Conservation (phyloP, 2,888 invertebrate genomes). For the Thecophora atra region DNA sequence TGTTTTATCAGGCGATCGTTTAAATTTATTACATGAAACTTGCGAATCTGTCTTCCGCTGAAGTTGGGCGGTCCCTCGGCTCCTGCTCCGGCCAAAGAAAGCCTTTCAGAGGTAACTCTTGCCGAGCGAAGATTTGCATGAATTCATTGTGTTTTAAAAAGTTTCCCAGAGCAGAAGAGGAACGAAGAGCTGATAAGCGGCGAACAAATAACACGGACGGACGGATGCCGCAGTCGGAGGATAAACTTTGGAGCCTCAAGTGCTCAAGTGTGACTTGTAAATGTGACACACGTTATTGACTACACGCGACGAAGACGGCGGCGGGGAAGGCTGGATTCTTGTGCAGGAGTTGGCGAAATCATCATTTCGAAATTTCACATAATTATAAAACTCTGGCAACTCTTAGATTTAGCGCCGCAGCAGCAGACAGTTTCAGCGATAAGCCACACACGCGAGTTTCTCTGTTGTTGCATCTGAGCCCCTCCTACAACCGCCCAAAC, state of each 20-base stretch:
- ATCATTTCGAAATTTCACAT: neutral
- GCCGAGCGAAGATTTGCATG: conserved; percentile 22
- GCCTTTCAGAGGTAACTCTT: neutral
- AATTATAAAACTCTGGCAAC: neutral
- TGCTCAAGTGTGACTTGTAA: conserved; percentile 38
- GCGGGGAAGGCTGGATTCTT: neutral
- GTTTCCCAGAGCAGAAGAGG: neutral
- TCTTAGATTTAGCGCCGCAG: neutral
- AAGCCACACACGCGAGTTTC: conserved; percentile 35
- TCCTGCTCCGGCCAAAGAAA: neutral
- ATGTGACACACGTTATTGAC: conserved; percentile 36
- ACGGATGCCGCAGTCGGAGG: conserved; percentile 6
- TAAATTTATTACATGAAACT: conserved; percentile 36
- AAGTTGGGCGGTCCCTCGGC: neutral
- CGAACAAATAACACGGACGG: neutral
- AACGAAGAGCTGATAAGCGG: neutral
- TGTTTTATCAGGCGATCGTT: conserved; percentile 26
- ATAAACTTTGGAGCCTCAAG: conserved; percentile 37
- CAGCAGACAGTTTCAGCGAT: conserved; percentile 41
- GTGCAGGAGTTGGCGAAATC: neutral
- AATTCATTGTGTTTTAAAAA: neutral
- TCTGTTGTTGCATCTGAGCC: conserved; percentile 22
- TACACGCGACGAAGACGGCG: neutral
- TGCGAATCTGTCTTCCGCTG: conserved; percentile 14
- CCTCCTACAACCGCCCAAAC: neutral